A percentile compares a stretch with the other conserved stretches of the same genome.
Evolutionary conservation across 2,113 vertebrate species (phyloP).

Genomic region (Anas platyrhynchos): DNA sequence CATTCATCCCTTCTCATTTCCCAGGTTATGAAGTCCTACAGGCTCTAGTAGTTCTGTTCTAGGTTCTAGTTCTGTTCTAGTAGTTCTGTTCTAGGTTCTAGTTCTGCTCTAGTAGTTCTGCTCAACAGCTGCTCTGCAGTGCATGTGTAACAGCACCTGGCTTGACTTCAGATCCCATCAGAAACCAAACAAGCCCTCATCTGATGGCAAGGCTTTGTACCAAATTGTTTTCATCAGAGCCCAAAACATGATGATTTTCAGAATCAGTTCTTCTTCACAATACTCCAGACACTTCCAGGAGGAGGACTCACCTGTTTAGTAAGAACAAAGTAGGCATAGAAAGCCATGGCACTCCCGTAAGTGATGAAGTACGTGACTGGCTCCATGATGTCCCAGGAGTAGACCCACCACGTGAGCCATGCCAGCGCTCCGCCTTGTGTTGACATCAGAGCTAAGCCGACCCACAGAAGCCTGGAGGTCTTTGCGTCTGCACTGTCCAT

Average conservation of each 20-base stretch:
- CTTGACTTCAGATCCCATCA: neutral
- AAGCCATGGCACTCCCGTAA: slow-evolving; percentile 88
- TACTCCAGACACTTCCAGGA: neutral
- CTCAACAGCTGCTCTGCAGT: neutral
- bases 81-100: too few species aligned
- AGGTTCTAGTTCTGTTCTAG: too few species aligned
- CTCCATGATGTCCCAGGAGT: slow-evolving; percentile 98
- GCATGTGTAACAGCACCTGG: neutral
- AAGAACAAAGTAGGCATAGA: slow-evolving; percentile 90
- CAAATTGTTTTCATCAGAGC: neutral
- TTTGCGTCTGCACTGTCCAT: slow-evolving; percentile 74
- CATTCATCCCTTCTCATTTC: neutral
- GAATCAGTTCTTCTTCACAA: neutral
- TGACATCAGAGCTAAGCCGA: slow-evolving; percentile 88
- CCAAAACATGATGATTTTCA: neutral
- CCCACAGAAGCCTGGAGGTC: slow-evolving; percentile 81
- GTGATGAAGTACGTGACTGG: slow-evolving; percentile 96
- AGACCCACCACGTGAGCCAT: slow-evolving; percentile 98
- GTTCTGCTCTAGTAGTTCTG: neutral
- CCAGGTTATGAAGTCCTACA: neutral
- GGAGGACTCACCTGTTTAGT: slow-evolving; percentile 84
- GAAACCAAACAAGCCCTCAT: neutral
- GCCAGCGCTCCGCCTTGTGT: slow-evolving; percentile 90
- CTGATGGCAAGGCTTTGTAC: neutral
- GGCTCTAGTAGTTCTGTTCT: too few species aligned